Evolutionary conservation across 2,888 invertebrate genomes (phyloP), one percentile per base, ranked within the genome.

Genomic region (Ypsolopha sequella): DNA sequence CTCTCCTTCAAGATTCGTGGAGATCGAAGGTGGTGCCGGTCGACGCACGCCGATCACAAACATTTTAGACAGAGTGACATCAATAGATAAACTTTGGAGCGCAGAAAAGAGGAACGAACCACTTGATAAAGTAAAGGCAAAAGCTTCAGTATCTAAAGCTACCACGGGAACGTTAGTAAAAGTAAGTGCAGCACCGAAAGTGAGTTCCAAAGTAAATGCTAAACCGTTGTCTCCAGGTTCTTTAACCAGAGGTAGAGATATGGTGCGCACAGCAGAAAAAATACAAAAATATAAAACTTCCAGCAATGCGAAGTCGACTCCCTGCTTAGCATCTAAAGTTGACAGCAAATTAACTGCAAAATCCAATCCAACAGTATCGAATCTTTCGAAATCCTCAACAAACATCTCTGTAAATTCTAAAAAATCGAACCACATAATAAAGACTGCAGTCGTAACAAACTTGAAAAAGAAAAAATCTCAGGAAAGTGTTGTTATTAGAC

Each of bases 41-140:
- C 70, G 86, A 61, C 76, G 73, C 64, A 87, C 87, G 7, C 87
- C 87, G 7, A 87, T 88, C 54, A 68, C 87, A 7, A 87, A 79
- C 59, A 86, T 87, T 59, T 65, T 87, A 52, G 87, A 87, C 53
- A 84, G 81, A 70, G 79, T 85, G 0, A 86, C 86, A 33, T 70
- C 90, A 2, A 79, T 90, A 60, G 90, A 91, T 64, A 88, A 90
- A 59, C 61, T 87, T 36, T 87, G 87, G 86, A 77, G 81, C 61
- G 71, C 84, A 49, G 85, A 86, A 61, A 85, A 82, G 61, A 69
- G 86, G 57, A 85, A 84, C 61, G 85, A 84, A 67, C 74, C 74
- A 10, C 79, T 84, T 50, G 80, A 84, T 59, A 53, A 75, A 43
- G 55, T 69, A 43, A 86, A 85, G 72, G 58, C 69, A 45, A 68